These are phyloP conservation scores for human (Homo sapiens) DNA, from an alignment of 2,113 vertebrate species.

Conservation along the genomic window DNA sequence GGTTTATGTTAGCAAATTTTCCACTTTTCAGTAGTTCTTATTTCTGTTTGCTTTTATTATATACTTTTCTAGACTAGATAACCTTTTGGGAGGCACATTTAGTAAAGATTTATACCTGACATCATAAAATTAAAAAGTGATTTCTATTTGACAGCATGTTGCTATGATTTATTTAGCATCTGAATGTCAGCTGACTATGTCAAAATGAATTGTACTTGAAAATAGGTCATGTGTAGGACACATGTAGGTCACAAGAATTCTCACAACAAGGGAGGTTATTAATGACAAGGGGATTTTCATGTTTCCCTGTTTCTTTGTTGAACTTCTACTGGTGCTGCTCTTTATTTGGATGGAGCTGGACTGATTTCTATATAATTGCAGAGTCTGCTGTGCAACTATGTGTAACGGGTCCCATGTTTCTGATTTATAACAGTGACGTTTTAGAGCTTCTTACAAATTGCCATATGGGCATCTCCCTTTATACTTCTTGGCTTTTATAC, in stretches of 20 bases:
- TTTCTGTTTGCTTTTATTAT: constrained; percentile 51
- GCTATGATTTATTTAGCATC: not conserved
- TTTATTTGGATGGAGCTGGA: not conserved
- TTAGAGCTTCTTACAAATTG: not conserved
- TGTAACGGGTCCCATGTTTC: not conserved
- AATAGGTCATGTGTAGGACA: constrained; percentile 12
- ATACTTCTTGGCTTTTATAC: constrained; percentile 49
- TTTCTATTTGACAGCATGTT: constrained; percentile 39
- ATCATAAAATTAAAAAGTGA: constrained; percentile 45
- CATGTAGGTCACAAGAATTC: not conserved
- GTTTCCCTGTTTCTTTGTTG: not conserved
- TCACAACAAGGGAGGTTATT: not conserved
- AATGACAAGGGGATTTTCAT: not conserved
- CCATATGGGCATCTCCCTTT: constrained; percentile 29
- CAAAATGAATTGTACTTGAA: constrained; percentile 36
- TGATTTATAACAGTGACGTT: constrained; percentile 14
- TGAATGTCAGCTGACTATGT: constrained; percentile 25
- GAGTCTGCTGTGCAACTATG: not conserved
- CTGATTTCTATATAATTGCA: not conserved
- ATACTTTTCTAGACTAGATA: not conserved
- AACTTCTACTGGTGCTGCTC: constrained; percentile 16
- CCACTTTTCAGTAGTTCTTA: not conserved
- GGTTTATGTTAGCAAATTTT: not conserved
- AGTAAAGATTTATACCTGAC: constrained; percentile 49
- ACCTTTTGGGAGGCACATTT: constrained; percentile 5